Conservation (phyloP, 2,113 vertebrate species). For the Otolemur garnettii region DNA sequence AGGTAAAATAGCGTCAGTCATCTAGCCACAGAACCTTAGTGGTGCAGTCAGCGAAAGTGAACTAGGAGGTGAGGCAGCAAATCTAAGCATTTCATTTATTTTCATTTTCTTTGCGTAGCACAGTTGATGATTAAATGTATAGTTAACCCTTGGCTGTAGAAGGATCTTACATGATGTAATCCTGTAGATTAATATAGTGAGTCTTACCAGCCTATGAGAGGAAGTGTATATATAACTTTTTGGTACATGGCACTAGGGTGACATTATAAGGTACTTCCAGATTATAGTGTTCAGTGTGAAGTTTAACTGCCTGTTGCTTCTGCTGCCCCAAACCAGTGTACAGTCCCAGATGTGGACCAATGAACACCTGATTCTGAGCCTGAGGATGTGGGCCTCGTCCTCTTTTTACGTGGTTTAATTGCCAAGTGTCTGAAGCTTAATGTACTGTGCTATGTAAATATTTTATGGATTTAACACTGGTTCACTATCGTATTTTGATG, state of each 20-base stretch:
- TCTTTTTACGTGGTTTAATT: slow-evolving; percentile 91
- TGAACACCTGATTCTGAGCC: slow-evolving; percentile 89
- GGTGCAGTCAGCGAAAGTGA: background rate
- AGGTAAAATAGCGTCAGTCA: background rate
- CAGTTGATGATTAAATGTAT: background rate
- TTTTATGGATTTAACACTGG: slow-evolving; percentile 94
- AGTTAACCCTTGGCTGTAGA: background rate
- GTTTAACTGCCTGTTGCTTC: slow-evolving; percentile 88
- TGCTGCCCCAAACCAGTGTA: slow-evolving; percentile 89
- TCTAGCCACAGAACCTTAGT: background rate
- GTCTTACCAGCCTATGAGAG: background rate
- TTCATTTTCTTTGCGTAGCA: background rate
- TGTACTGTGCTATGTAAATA: slow-evolving; percentile 95
- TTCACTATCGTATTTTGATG: slow-evolving; percentile 90
- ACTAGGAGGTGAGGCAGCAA: background rate
- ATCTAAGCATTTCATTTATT: background rate
- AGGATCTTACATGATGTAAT: background rate
- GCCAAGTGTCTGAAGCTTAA: slow-evolving; percentile 90
- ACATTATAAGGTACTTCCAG: slow-evolving; percentile 88
- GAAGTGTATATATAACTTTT: background rate
- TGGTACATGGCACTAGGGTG: slow-evolving; percentile 87
- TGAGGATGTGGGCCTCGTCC: slow-evolving; percentile 88
- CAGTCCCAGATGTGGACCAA: slow-evolving; percentile 89
- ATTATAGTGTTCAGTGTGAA: slow-evolving; percentile 84
- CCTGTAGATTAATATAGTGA: background rate